These are phyloP conservation scores for Megaceryle alcyon DNA, from an alignment of 2,797 vertebrate species.

Conservation along the genomic window DNA sequence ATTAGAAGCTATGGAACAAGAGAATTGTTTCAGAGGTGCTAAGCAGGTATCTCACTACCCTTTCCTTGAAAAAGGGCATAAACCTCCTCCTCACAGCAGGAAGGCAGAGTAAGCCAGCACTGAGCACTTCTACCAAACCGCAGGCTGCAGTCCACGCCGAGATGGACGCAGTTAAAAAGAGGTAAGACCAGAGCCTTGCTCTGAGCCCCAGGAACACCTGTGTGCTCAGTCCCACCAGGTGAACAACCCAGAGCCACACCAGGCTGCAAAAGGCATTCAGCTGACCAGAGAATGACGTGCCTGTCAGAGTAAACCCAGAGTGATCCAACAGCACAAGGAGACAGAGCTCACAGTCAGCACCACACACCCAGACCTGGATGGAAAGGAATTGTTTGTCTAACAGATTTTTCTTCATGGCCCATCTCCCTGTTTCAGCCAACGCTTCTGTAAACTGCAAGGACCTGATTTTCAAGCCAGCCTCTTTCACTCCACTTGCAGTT, in stretches of 20 bases:
- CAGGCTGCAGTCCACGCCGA: not conserved
- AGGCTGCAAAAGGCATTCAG: not conserved
- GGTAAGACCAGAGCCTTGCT: not conserved
- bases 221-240: not conserved
- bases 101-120: not conserved
- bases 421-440: not conserved
- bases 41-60: not conserved
- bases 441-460: not conserved
- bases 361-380: not conserved
- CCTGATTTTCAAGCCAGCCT: not conserved
- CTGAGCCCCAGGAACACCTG: rapidly evolving
- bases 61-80: not conserved
- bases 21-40: not conserved
- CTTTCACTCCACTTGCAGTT: not conserved
- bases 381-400: not conserved
- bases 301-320: not conserved
- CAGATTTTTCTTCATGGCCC: not conserved
- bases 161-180: not conserved
- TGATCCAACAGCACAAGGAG: not conserved
- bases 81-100: not conserved
- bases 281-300: not conserved
- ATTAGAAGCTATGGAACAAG: not conserved
- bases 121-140: not conserved
- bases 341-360: not conserved
- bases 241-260: not conserved